phyloP scores from a whole-genome alignment of 35 echinoderm and acorn worm genomes.

The Strongylocentrotus purpuratus region DNA sequence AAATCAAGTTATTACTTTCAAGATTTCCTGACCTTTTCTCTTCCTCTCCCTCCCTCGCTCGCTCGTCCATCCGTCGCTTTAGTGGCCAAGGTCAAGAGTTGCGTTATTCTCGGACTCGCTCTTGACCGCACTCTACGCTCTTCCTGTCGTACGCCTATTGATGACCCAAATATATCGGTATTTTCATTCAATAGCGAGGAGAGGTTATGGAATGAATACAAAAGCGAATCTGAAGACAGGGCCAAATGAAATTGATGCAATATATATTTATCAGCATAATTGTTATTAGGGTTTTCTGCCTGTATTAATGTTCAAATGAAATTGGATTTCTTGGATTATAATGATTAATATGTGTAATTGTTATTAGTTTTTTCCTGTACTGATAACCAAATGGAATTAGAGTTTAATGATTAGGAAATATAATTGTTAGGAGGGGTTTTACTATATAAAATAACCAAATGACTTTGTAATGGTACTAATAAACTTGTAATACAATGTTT shows the following conservation, averaged over 20 bases:
- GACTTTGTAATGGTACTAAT: too few relatives aligned
- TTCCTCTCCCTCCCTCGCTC: background rate
- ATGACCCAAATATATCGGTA: background rate
- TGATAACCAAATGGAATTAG: background rate
- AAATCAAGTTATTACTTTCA: slow-evolving; percentile 32
- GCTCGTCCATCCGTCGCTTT: background rate
- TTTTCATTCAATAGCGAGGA: background rate
- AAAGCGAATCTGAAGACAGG: background rate
- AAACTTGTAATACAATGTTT: too few relatives aligned
- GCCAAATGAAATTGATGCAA: too few relatives aligned
- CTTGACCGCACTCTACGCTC: background rate
- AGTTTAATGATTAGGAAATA: background rate
- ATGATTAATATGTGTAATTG: too few relatives aligned
- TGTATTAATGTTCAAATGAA: too few relatives aligned
- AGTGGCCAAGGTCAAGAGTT: background rate
- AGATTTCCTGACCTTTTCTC: slow-evolving; percentile 23
- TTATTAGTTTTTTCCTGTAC: too few relatives aligned
- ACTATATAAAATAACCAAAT: too few relatives aligned
- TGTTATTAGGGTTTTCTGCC: too few relatives aligned
- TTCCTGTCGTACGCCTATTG: background rate
- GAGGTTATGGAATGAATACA: background rate
- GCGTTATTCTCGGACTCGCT: slow-evolving; percentile 1
- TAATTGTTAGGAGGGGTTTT: background rate
- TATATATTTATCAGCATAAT: too few relatives aligned
- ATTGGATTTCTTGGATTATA: too few relatives aligned